These are phyloP conservation scores for Leucoraja ocellata DNA, from an alignment of 2,797 vertebrate species.

Conservation along the genomic window DNA sequence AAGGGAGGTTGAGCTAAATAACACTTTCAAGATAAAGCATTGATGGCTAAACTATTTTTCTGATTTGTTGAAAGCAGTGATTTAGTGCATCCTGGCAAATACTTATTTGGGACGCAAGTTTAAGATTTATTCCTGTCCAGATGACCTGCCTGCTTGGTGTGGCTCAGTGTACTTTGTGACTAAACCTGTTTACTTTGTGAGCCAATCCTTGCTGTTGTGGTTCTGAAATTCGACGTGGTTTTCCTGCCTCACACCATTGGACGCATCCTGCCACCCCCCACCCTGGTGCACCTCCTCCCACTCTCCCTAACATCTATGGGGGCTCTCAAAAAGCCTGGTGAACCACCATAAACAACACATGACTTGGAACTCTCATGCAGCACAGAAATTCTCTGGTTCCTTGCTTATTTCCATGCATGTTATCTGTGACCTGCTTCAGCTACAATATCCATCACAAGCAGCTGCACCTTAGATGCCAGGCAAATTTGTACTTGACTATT, in stretches of 20 bases:
- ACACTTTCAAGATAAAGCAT: conserved; percentile 13
- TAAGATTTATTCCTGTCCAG: background rate
- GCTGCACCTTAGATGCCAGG: background rate
- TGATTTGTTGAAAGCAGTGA: background rate
- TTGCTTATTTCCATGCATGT: background rate
- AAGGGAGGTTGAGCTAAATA: background rate
- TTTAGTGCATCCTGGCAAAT: background rate
- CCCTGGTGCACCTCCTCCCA: too few relatives aligned
- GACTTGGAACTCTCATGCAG: background rate
- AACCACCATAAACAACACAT: background rate
- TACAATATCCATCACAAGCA: background rate
- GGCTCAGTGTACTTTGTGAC: background rate
- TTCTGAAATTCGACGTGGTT: background rate
- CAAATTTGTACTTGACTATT: background rate
- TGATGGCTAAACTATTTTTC: background rate
- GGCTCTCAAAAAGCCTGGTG: background rate
- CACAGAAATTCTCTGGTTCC: background rate
- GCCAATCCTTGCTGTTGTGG: background rate
- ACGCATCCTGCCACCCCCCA: too few relatives aligned
- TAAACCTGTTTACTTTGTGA: background rate
- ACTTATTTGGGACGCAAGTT: background rate
- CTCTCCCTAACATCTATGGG: background rate
- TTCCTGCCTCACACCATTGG: background rate
- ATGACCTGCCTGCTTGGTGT: background rate
- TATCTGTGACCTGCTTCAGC: background rate